Conservation (phyloP, 2,113 vertebrate species). For the Myxocyprinus asiaticus region DNA sequence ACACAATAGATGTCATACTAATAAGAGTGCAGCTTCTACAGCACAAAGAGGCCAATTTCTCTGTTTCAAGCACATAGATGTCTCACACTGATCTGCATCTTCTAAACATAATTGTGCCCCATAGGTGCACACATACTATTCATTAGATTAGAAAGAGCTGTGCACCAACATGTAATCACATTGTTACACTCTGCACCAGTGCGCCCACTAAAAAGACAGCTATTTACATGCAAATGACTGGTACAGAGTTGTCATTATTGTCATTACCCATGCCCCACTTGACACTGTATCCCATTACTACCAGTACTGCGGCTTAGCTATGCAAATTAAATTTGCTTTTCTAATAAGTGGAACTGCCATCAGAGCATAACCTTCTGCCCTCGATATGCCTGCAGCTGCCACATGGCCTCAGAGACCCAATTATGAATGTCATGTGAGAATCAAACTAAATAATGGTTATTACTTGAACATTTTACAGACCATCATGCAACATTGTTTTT, state of each 20-base stretch:
- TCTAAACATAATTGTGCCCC: background rate
- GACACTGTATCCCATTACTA: constrained; percentile 4
- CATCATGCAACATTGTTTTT: background rate
- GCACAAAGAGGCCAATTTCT: constrained; percentile 10
- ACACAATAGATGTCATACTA: background rate
- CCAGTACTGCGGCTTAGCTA: background rate
- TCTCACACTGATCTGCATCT: background rate
- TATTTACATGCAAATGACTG: constrained; percentile 54
- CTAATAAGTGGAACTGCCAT: constrained; percentile 8
- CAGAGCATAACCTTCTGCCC: background rate
- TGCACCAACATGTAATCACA: constrained; percentile 39
- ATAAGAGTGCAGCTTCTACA: background rate
- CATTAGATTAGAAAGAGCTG: constrained; percentile 14
- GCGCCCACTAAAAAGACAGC: constrained; percentile 14
- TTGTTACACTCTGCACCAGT: constrained; percentile 29
- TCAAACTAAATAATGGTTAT: background rate
- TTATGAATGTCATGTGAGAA: background rate
- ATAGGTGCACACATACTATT: constrained; percentile 1
- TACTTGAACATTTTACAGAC: background rate
- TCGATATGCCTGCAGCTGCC: background rate
- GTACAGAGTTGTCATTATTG: constrained; percentile 34
- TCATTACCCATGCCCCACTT: constrained; percentile 6
- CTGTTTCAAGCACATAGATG: background rate
- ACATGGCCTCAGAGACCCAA: background rate
- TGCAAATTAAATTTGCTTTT: constrained; percentile 35